Base-by-base conservation (phyloP, 1,140 invertebrate genomes). In the Drosophila murphyi region DNA sequence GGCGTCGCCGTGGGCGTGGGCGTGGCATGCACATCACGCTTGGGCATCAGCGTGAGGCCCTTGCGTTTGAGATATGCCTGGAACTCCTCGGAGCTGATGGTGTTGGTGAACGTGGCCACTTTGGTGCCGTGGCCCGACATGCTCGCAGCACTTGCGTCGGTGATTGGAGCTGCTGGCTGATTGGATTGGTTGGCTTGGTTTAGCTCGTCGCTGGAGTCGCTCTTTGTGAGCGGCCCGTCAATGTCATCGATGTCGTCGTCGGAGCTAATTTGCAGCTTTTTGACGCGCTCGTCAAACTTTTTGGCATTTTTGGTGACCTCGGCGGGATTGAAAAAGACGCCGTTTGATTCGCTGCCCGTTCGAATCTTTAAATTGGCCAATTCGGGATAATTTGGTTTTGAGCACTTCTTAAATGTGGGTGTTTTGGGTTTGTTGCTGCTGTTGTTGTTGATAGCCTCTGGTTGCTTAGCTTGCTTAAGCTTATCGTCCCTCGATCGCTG, bases 171-270 rank as follows among this genome's bases (percentile, higher is more conserved):
- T 20, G 20, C 20, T 20, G 20, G 20, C 20, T 20, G 20, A 20
- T 12, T 29, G 6, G 8, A 10, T 41, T n/a, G 20, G 31, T 20
- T 35, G 35, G 10, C 12, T 6, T 57, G 75, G 31, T 70, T 55
- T 37, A 82, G 41, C 20, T 92, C 91, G 62, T 92, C 89, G 48
- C 89, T 90, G 32, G 91, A 92, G 35, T 92, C 90, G 41, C 85
- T 91, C 41, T 90, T 92, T 2, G 89, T 92, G 52, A 91, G 48
- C 2, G 86, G 80, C 5, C 90, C 90, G 55, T 90, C 91, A 7
- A 92, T 91, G 3, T 92, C 92, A 28, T 92, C 92, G 2, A 92
- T 54, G 63, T 92, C 92, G 63, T 92, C 92, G 50, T 92, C 91
- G 4, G 88, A 92, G 31, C 80, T 82, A n/a, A 92, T 91, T 28